These are phyloP conservation scores for Choristoneura fumiferana DNA, from an alignment of 1,140 invertebrate genomes.

Conservation along the genomic window DNA sequence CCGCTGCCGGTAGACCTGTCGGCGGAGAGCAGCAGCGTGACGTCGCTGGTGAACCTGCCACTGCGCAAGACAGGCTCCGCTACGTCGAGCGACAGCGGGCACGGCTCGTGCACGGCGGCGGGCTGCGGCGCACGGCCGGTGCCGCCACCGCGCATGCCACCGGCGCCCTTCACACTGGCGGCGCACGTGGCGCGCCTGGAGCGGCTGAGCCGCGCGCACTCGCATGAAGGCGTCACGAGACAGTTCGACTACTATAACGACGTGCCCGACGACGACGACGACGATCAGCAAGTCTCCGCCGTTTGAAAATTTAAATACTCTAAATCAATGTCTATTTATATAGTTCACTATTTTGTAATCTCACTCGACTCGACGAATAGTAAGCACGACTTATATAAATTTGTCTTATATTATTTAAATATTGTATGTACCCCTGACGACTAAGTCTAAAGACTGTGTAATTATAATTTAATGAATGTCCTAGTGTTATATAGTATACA, in stretches of 20 bases:
- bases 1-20: conserved; percentile 93
- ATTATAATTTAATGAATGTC: conserved; percentile 65
- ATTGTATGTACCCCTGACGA: conserved; percentile 67
- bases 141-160: conserved; percentile 81
- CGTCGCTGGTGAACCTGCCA: conserved; percentile 93
- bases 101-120: conserved; percentile 84
- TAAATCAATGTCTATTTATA: conserved; percentile 69
- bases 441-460: conserved; percentile 78
- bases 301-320: conserved; percentile 73
- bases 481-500: conserved; percentile 74
- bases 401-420: conserved; percentile 58
- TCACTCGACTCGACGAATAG: conserved; percentile 73
- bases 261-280: conserved; percentile 84
- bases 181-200: conserved; percentile 89
- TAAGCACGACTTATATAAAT: conserved; percentile 67
- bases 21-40: conserved; percentile 96
- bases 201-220: conserved; percentile 89
- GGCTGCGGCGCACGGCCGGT: conserved; percentile 69
- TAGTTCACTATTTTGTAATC: conserved; percentile 71
- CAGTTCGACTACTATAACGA: conserved; percentile 85
- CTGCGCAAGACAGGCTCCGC: conserved; percentile 92
- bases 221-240: conserved; percentile 89
- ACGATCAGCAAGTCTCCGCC: conserved; percentile 79
- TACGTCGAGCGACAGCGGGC: conserved; percentile 91
- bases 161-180: conserved; percentile 87